These are phyloP conservation scores for Poecilia velifera DNA, from an alignment of 2,797 vertebrate species.

Conservation along the genomic window DNA sequence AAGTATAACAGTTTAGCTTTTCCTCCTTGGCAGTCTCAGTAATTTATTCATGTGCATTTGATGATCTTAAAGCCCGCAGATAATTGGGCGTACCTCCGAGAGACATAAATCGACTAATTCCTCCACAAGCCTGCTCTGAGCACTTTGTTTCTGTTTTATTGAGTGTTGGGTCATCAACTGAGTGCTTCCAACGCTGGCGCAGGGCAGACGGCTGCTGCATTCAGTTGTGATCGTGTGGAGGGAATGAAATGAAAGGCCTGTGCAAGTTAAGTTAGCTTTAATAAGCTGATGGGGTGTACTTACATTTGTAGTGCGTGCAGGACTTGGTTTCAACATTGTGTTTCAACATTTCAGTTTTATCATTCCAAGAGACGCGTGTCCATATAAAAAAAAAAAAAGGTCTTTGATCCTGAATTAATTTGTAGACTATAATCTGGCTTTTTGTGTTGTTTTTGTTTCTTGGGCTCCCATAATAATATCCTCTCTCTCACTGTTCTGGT, in stretches of 20 bases:
- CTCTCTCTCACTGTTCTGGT: background rate
- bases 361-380: background rate
- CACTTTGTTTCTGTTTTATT: background rate
- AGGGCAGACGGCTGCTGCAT: background rate
- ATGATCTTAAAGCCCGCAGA: background rate
- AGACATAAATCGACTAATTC: background rate
- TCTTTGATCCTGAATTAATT: background rate
- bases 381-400: background rate
- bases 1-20: background rate
- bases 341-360: background rate
- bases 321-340: background rate
- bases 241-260: background rate
- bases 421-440: background rate
- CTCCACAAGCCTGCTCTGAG: background rate
- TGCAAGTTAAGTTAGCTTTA: background rate
- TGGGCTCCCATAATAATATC: background rate
- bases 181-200: background rate
- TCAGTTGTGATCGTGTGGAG: background rate
- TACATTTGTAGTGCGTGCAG: background rate
- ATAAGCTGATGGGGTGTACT: background rate
- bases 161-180: background rate
- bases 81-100: background rate
- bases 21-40: background rate
- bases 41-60: slow-evolving; percentile 1
- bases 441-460: background rate